Conservation (phyloP, 2,797 vertebrate genomes). For the Cirrhinus molitorella region DNA sequence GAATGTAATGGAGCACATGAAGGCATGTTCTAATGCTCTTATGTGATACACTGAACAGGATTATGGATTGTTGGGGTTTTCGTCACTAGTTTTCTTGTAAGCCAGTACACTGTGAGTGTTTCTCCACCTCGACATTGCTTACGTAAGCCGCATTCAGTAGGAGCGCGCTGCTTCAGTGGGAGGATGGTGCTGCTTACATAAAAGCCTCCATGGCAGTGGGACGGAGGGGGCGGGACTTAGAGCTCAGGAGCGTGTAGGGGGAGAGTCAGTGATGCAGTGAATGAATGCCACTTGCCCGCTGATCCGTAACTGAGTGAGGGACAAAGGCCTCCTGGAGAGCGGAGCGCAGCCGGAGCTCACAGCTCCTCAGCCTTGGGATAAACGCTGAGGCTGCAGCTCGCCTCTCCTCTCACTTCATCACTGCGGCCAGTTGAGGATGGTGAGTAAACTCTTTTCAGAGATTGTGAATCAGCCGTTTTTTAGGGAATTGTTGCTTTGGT, state of each 20-base stretch:
- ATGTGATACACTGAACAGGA: conserved; percentile 34
- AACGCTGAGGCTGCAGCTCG: conserved; percentile 15
- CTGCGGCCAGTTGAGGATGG: conserved; percentile 16
- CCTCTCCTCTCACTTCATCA: conserved; percentile 9
- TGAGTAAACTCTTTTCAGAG: conserved; percentile 36
- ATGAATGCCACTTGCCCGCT: conserved; percentile 63
- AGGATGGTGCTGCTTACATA: conserved; percentile 37
- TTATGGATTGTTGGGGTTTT: conserved; percentile 20
- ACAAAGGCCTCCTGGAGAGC: conserved; percentile 64
- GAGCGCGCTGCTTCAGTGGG: conserved; percentile 1
- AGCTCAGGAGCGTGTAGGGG: conserved; percentile 46
- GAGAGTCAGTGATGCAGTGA: conserved; percentile 51
- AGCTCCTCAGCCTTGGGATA: conserved; percentile 38
- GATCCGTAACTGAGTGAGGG: conserved; percentile 65
- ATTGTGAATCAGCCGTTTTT: neutral
- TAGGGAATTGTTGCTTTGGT: neutral
- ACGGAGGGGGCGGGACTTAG: conserved; percentile 27
- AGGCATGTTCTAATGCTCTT: conserved; percentile 38
- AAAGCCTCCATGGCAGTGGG: conserved; percentile 7
- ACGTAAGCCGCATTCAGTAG: conserved; percentile 30
- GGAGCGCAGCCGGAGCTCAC: conserved; percentile 42
- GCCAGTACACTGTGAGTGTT: conserved; percentile 9
- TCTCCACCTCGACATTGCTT: conserved; percentile 15
- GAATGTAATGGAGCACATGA: conserved; percentile 7
- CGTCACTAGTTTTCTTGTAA: conserved; percentile 18